phyloP scores from a whole-genome alignment of 2,113 vertebrate species.

The Cephalopterus ornatus region DNA sequence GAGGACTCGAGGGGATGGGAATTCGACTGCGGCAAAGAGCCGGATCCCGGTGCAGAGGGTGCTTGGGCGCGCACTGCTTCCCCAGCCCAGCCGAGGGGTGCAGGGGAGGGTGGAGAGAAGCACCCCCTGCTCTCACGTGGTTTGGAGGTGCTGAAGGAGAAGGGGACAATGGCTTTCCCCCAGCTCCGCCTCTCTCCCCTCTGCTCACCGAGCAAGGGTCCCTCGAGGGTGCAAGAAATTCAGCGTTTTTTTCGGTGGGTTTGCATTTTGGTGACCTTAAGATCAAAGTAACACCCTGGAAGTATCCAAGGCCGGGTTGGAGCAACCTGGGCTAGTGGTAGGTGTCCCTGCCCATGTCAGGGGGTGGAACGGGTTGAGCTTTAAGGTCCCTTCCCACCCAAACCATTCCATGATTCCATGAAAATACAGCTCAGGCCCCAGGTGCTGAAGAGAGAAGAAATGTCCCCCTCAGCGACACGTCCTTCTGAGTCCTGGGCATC shows the following conservation, averaged over 20 bases:
- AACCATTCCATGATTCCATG: neutral
- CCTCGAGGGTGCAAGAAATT: neutral
- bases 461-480: neutral
- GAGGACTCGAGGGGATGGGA: neutral
- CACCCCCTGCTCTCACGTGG: neutral
- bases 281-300: neutral
- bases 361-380: neutral
- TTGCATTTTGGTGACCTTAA: neutral
- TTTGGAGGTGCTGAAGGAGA: neutral
- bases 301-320: neutral
- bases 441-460: neutral
- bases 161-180: neutral
- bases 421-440: neutral
- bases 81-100: fast-evolving
- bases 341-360: neutral
- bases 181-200: neutral
- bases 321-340: neutral
- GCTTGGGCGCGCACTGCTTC: too few species aligned
- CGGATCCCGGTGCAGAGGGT: neutral
- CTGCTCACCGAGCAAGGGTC: neutral
- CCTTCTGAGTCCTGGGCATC: neutral
- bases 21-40: neutral
- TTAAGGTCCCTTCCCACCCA: neutral
- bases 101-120: neutral
- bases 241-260: neutral